phyloP scores from a whole-genome alignment of 1,140 invertebrate species.

The Acromyrmex heyeri region DNA sequence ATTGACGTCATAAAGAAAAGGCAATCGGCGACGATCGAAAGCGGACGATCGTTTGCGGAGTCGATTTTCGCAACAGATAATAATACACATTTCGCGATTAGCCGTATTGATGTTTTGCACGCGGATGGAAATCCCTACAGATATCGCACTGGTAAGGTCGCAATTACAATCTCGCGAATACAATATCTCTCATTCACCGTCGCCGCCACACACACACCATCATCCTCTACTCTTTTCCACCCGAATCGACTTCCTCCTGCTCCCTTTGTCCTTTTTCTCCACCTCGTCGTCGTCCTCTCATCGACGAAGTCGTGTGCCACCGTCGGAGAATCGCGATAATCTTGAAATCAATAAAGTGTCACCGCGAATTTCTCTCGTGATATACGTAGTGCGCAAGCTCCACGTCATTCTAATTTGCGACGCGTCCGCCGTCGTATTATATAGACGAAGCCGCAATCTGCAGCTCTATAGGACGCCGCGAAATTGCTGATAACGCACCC shows the following conservation, averaged over 20 bases:
- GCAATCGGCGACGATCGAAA: neutral
- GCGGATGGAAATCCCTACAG: conserved; percentile 8
- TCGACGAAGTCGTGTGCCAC: conserved; percentile 66
- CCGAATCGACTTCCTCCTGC: neutral
- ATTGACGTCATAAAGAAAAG: conserved; percentile 17
- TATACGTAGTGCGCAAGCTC: conserved; percentile 53
- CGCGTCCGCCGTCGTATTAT: conserved; percentile 35
- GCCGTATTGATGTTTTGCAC: conserved; percentile 42
- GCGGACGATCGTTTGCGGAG: neutral
- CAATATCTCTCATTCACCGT: conserved; percentile 54
- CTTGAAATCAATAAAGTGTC: conserved; percentile 81
- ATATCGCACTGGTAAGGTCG: neutral
- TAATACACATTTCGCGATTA: conserved; percentile 45
- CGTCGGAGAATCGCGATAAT: conserved; percentile 73
- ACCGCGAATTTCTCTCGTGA: conserved; percentile 67
- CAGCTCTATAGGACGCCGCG: neutral
- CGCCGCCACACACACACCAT: neutral
- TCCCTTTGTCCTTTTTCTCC: neutral
- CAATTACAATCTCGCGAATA: conserved; percentile 66
- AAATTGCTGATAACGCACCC: conserved; percentile 40
- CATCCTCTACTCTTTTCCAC: neutral
- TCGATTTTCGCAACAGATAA: conserved; percentile 23
- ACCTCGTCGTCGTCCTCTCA: neutral
- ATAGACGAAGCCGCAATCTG: conserved; percentile 45
- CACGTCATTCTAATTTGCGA: conserved; percentile 59